These are phyloP conservation scores for Sisyra nigra DNA, from an alignment of 2,888 invertebrate genomes.

Conservation along the genomic window DNA sequence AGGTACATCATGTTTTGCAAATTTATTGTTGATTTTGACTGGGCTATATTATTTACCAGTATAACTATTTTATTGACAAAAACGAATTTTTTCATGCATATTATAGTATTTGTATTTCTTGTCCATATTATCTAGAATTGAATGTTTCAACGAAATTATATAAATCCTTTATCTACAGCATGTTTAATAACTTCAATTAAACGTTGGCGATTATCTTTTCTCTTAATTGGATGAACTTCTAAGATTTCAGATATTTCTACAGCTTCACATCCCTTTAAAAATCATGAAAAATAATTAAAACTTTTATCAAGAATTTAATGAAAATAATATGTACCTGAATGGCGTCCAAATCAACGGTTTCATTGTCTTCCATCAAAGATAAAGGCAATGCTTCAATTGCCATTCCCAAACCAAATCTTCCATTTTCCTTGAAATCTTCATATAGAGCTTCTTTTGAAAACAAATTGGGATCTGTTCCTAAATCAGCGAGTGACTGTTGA, in stretches of 20 bases:
- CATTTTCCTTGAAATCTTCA: conserved; percentile 37
- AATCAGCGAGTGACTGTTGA: conserved; percentile 31
- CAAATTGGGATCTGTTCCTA: conserved; percentile 43
- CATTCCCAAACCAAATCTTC: conserved; percentile 38
- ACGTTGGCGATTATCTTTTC: conserved; percentile 37
- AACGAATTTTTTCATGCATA: no score
- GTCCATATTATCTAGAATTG: no score
- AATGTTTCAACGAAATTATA: no score
- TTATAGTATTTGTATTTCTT: no score
- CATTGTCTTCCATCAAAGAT: conserved; percentile 36
- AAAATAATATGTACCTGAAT: conserved; percentile 28
- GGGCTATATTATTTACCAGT: no score
- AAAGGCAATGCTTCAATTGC: conserved; percentile 42
- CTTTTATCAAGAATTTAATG: background rate
- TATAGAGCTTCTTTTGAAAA: conserved; percentile 34
- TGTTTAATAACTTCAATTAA: conserved; percentile 48
- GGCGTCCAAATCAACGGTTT: conserved; percentile 36
- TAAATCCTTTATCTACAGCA: conserved; percentile 42
- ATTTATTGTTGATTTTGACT: no score
- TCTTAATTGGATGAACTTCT: conserved; percentile 41
- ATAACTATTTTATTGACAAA: no score
- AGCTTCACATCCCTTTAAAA: conserved; percentile 33
- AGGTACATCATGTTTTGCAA: no score
- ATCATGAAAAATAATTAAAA: no score
- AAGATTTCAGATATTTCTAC: conserved; percentile 46